These are phyloP conservation scores for Saccostrea glomerata DNA, from an alignment of 1,140 invertebrate species.

Conservation along the genomic window DNA sequence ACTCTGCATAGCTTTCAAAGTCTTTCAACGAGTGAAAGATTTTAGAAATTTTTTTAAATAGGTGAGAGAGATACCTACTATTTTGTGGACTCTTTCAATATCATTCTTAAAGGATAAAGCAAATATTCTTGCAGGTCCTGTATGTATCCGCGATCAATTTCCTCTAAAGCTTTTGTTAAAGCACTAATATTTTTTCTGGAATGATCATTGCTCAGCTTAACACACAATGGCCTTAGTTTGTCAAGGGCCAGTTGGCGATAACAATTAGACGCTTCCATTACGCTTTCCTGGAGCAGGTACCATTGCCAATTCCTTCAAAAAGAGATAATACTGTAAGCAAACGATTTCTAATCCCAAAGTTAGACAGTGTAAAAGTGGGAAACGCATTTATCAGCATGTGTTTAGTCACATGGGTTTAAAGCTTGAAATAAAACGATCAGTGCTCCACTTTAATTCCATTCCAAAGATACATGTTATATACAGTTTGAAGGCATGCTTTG, in stretches of 20 bases:
- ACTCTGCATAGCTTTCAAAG: too few relatives aligned
- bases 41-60: not conserved
- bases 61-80: constrained; percentile 50
- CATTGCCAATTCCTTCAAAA: not conserved
- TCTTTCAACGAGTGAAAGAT: too few relatives aligned
- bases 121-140: constrained; percentile 70
- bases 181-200: constrained; percentile 59
- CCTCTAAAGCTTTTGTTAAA: constrained; percentile 51
- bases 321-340: not conserved
- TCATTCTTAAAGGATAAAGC: constrained; percentile 65
- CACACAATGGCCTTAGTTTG: constrained; percentile 61
- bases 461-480: too few relatives aligned
- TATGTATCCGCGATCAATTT: constrained; percentile 53
- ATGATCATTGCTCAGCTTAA: constrained; percentile 62
- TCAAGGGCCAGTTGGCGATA: constrained; percentile 47
- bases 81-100: constrained; percentile 63
- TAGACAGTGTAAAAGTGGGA: too few relatives aligned
- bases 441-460: too few relatives aligned
- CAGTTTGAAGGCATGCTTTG: too few relatives aligned
- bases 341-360: not conserved
- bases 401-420: too few relatives aligned
- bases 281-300: not conserved
- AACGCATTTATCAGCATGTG: too few relatives aligned
- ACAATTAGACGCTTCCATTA: constrained; percentile 19
- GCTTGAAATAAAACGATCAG: too few relatives aligned